Evolutionary conservation across 2,888 invertebrate genomes (phyloP), one percentile per base, ranked within the genome.

Genomic region (Apodemia duryi): DNA sequence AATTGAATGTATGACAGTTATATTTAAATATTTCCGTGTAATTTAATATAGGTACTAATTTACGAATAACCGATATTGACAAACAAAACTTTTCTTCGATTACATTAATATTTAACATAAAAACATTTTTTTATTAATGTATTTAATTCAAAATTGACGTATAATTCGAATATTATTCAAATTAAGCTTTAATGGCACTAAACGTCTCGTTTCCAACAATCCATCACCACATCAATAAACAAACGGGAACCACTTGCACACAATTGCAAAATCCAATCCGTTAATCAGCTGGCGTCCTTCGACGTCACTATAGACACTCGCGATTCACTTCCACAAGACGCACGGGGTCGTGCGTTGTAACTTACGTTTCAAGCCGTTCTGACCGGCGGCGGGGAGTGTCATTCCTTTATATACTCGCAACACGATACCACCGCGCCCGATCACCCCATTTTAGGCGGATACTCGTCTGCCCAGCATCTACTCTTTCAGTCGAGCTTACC

Each of bases 361-460:
- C 97, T 97, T 97, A 97, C 97, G 97, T 96, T 97, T 95, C 96
- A 96, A 97, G 97, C 97, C 97, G 97, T 97, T 97, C 97, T 97
- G 97, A 96, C 95, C 95, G 95, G 94, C 94, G 93, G 94, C 93
- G 93, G 93, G 94, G 93, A 92, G 93, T 91, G 85, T 86, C 86
- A 91, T 91, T 93, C 93, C 93, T 93, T 95, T 95, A 95, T 95
- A 96, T 95, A 95, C 95, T 89, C 93, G 96, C 94, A 95, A 95
- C 93, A 94, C 94, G 95, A 96, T 95, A 94, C 95, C 92, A 81
- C 77, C 79, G 81, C 83, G 73, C 84, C 76, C 85, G 86, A 88
- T 84, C 90, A 87, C 88, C 91, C 91, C 91, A 91, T 91, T 92
- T 91, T 92, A 91, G 91, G 91, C 83, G 91, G 91, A 91, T 90